These are phyloP conservation scores for Drosophila baimaii DNA, from an alignment of 1,140 invertebrate species.

Conservation along the genomic window DNA sequence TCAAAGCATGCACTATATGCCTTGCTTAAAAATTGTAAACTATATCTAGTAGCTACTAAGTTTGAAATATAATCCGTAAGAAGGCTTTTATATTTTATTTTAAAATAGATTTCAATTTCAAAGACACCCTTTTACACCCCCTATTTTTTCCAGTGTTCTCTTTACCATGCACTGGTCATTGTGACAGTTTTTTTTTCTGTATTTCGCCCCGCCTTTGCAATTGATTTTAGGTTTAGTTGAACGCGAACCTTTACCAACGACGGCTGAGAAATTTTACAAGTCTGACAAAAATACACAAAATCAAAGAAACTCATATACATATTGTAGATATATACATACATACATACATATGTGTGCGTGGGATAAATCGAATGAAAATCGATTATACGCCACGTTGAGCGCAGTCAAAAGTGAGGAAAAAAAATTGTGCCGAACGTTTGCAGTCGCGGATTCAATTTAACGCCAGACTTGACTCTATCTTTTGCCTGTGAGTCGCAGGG, in stretches of 20 bases:
- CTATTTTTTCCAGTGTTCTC: conserved; percentile 6
- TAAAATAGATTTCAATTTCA: too few relatives aligned
- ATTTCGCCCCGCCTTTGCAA: conserved; percentile 34
- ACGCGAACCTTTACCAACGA: conserved; percentile 37
- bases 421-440: conserved; percentile 30
- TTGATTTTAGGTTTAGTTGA: conserved; percentile 76
- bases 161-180: conserved; percentile 24
- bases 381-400: conserved; percentile 79
- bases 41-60: too few relatives aligned
- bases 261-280: conserved; percentile 30
- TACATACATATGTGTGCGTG: not conserved
- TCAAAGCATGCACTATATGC: too few relatives aligned
- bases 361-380: conserved; percentile 62
- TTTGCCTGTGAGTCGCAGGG: conserved; percentile 1
- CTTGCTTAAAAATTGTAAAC: too few relatives aligned
- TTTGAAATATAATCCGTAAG: too few relatives aligned
- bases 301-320: conserved; percentile 10
- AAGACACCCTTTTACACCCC: too few relatives aligned
- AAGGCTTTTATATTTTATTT: too few relatives aligned
- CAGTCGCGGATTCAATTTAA: conserved; percentile 69
- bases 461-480: conserved; percentile 56
- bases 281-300: conserved; percentile 1
- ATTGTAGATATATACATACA: not conserved
- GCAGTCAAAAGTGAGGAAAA: conserved; percentile 37
- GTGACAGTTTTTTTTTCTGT: conserved; percentile 51